Evolutionary conservation across 2,113 vertebrate species (phyloP).

Genomic region (Marmota flaviventris): DNA sequence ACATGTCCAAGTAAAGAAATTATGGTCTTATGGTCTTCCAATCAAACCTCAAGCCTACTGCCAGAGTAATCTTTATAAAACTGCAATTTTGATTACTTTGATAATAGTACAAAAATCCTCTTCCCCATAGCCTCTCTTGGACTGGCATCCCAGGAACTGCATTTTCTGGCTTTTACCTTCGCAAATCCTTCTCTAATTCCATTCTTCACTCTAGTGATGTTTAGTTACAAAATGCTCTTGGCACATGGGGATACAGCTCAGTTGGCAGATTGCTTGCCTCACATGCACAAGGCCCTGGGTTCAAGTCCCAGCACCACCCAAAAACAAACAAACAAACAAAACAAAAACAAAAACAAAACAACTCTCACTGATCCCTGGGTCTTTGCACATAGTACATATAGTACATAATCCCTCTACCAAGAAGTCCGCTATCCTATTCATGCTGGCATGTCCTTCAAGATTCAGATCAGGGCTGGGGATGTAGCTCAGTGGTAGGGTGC

Average conservation of each 20-base stretch:
- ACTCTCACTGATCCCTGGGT: neutral
- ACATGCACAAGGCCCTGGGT: too few relatives aligned
- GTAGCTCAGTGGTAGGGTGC: neutral
- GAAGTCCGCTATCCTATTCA: neutral
- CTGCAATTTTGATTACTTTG: neutral
- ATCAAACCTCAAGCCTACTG: neutral
- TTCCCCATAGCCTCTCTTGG: neutral
- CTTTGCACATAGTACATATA: neutral
- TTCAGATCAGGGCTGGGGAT: neutral
- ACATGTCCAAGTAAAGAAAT: neutral
- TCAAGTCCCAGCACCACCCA: too few relatives aligned
- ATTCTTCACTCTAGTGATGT: neutral
- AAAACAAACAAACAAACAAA: too few relatives aligned
- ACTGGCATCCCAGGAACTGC: conserved; percentile 2
- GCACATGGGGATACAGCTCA: too few relatives aligned
- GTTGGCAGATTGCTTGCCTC: too few relatives aligned
- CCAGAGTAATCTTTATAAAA: conserved; percentile 23
- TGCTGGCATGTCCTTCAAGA: neutral
- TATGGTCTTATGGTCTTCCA: neutral
- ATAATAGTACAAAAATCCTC: conserved; percentile 39
- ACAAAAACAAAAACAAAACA: too few relatives aligned
- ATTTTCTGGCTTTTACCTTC: conserved; percentile 21
- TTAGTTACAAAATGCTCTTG: neutral
- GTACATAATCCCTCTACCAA: neutral
- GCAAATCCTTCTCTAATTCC: neutral